A percentile compares a stretch with the other conserved stretches of the same genome.
phyloP scores from a whole-genome alignment of 2,888 invertebrate species.

The Caenorhabditis sp. region DNA sequence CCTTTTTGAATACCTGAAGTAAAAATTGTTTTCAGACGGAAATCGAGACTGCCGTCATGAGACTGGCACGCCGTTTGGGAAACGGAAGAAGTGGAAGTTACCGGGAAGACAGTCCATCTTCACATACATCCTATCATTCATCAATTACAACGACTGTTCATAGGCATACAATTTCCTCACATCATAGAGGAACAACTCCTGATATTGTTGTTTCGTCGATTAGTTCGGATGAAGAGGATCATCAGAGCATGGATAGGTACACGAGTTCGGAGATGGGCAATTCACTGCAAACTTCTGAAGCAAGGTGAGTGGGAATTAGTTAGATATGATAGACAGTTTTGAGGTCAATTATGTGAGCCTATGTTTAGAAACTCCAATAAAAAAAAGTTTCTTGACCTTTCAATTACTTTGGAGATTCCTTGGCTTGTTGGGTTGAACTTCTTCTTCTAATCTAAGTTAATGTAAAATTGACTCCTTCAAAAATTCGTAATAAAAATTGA shows the following conservation, averaged over 20 bases:
- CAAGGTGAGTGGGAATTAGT: slow-evolving; percentile 55
- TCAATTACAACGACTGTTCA: slow-evolving; percentile 46
- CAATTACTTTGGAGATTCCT: too few relatives aligned
- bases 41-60: slow-evolving; percentile 81
- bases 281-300: slow-evolving; percentile 71
- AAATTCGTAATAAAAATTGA: too few relatives aligned
- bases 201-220: slow-evolving; percentile 81
- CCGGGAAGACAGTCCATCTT: slow-evolving; percentile 60
- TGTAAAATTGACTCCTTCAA: too few relatives aligned
- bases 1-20: slow-evolving; percentile 31
- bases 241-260: slow-evolving; percentile 61
- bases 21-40: slow-evolving; percentile 73
- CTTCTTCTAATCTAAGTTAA: too few relatives aligned
- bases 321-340: too few relatives aligned
- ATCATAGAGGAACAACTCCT: slow-evolving; percentile 71
- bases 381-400: too few relatives aligned
- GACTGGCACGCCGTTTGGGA: slow-evolving; percentile 79
- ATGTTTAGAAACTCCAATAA: too few relatives aligned
- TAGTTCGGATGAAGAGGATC: slow-evolving; percentile 79
- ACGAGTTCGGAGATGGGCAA: slow-evolving; percentile 70
- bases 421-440: too few relatives aligned
- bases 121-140: slow-evolving; percentile 29
- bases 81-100: slow-evolving; percentile 65
- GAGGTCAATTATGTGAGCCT: too few relatives aligned
- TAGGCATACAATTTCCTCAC: slow-evolving; percentile 62